Evolutionary conservation across 2,113 vertebrate genomes (phyloP), one percentile per base, ranked within the genome.

Genomic region (Proterorhinus semilunaris): DNA sequence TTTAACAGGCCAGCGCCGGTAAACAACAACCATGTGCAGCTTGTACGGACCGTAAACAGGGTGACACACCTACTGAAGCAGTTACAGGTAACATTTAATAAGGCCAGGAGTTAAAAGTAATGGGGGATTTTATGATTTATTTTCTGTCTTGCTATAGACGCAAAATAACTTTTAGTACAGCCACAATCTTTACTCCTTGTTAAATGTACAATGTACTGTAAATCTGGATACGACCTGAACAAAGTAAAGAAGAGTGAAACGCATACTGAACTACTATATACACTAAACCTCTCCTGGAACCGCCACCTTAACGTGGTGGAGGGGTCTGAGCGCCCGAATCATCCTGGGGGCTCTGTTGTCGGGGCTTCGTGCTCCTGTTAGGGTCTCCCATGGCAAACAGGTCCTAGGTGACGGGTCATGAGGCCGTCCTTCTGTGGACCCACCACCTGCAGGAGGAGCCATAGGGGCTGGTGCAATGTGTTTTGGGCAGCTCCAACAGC

Each of bases 71-170:
- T 81, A 65, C 65, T 81, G 88, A 85, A 86, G 86, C 69, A 85
- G 70, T 86, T 82, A 53, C 42, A 44, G 77, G 57, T 74, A 67
- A 84, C 80, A 59, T 90, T 89, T 89, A 88, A 90, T 90, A 90
- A 86, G 87, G 73, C 68, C 47, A 68, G 48, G 27, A 42, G 53
- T 10, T 55, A 10, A 21, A 10, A n/a, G 3, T 8, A 21, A 55
- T 17, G 17, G 17, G 2, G 8, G 21, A 2, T 53, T 17, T 16
- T 17, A 17, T 17, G 52, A 6, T 61, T 8, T 52, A 36, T 45
- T 69, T 16, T n/a, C 15, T n/a, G 13, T 52, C 15, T 52, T 13
- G 50, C 15, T n/a, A 5, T n/a, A 52, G n/a, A 51, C 7, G 50
- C 50, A 51, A 7, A 21, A 21, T 52, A 15, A 52, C 16, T 6